These are phyloP conservation scores for Panthera leo DNA, from an alignment of 2,113 vertebrate species.

Conservation along the genomic window DNA sequence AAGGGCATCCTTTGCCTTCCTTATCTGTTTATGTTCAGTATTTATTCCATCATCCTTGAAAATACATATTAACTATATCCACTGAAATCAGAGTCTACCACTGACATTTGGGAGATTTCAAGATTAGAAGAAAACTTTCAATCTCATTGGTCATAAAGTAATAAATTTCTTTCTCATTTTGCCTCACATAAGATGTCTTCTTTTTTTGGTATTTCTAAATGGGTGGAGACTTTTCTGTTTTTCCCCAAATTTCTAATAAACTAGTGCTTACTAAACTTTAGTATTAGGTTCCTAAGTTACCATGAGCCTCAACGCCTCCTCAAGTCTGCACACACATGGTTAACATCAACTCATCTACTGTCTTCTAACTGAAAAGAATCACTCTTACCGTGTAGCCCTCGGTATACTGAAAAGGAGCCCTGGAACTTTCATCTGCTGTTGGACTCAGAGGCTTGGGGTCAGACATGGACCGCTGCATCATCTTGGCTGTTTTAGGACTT, in stretches of 20 bases:
- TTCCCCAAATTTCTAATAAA: not conserved
- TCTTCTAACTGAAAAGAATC: constrained; percentile 69
- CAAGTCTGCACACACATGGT: constrained; percentile 49
- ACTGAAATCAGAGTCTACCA: not conserved
- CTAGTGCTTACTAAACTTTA: not conserved
- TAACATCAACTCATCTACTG: constrained; percentile 50
- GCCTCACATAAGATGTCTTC: not conserved
- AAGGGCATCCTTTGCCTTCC: not conserved
- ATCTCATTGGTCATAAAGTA: constrained; percentile 27
- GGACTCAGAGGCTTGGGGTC: constrained; percentile 97
- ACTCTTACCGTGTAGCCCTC: constrained; percentile 95
- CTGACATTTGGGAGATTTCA: not conserved
- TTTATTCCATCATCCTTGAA: not conserved
- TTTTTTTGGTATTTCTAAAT: not conserved
- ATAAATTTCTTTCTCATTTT: not conserved
- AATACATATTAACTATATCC: not conserved
- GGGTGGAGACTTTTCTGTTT: not conserved
- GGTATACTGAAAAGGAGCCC: constrained; percentile 93
- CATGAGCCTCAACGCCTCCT: not conserved
- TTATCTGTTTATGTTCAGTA: not conserved
- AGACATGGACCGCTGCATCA: constrained; percentile 95
- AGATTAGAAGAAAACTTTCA: not conserved
- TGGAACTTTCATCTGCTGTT: constrained; percentile 93
- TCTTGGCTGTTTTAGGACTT: constrained; percentile 93
- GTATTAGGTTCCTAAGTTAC: not conserved